phyloP scores from a whole-genome alignment of 2,797 vertebrate genomes.

The Artibeus jamaicensis region DNA sequence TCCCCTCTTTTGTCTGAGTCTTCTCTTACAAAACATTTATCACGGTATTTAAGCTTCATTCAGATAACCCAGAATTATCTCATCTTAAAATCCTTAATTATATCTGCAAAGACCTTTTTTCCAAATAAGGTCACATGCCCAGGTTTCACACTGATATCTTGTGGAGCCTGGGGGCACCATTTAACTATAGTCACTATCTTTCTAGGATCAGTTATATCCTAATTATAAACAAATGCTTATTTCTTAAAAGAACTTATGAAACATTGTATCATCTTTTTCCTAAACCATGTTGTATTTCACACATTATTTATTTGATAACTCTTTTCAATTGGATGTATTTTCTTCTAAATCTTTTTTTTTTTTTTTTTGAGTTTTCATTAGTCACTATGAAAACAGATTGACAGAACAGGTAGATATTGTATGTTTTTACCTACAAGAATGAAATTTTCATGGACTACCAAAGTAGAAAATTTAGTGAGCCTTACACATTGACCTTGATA shows the following conservation, averaged over 20 bases:
- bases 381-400: background rate
- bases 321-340: background rate
- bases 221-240: background rate
- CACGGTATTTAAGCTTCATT: background rate
- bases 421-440: background rate
- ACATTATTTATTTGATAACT: background rate
- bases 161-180: accelerated
- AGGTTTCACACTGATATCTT: background rate
- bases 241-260: background rate
- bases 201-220: background rate
- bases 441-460: background rate
- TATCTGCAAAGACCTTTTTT: background rate
- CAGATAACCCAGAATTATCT: background rate
- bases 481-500: background rate
- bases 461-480: background rate
- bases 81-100: background rate
- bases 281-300: background rate
- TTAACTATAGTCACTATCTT: background rate
- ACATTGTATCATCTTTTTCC: background rate
- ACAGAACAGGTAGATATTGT: background rate
- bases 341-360: background rate
- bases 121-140: background rate
- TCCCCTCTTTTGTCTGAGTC: background rate
- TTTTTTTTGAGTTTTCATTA: background rate
- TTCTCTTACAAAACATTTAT: background rate